Base-by-base conservation (phyloP, 2,113 vertebrate genomes). In the Odobenus rosmarus region DNA sequence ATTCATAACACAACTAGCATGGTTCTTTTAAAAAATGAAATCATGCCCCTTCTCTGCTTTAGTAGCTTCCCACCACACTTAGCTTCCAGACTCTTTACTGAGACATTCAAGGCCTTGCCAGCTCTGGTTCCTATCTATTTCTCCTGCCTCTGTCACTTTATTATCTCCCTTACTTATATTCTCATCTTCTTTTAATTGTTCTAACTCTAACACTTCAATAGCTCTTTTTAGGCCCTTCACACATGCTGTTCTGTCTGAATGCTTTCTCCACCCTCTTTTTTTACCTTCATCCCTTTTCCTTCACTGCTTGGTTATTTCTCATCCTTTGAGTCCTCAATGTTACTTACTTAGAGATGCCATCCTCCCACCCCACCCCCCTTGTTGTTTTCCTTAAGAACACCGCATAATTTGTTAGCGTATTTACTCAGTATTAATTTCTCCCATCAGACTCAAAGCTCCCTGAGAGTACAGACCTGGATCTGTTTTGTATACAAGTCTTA, bases 21-120 rank as follows among this genome's bases (percentile, higher is more conserved):
- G 24, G 3, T 89, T 88, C 51, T 95, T 90, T 92, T 36, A 21
- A 89, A 96, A 67, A 82, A 76, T 72, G 26, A 93, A 76, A 59
- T 69, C n/a, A 57, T 12, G 4, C 21, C 16, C 1, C 14, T 84
- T 42, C 67, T 93, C 7, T 95, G 23, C 91, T 88, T 92, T 5
- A 49, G 19, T 61, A 74, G 81, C 42, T 69, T 91, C 77, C 64
- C 7, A 87, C n/a, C 42, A 53, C 87, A 57, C 53, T 71, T 80
- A 49, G n/a, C 57, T 88, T 86, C 15, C 26, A 61, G 0, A 82
- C n/a, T 74, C 57, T 42, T 92, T 95, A 19, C 55, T 46, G 51
- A 92, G 88, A 92, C 26, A 59, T 77, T 82, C 12, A 76, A 53
- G 53, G 19, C 28, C n/a, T 84, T 83, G 46, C 55, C 33, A 77